Percentiles rank a stretch among this genome's conserved stretches.
These are phyloP conservation scores for Ichneumoninae sp. DNA, from an alignment of 2,888 invertebrate species.

Conservation along the genomic window DNA sequence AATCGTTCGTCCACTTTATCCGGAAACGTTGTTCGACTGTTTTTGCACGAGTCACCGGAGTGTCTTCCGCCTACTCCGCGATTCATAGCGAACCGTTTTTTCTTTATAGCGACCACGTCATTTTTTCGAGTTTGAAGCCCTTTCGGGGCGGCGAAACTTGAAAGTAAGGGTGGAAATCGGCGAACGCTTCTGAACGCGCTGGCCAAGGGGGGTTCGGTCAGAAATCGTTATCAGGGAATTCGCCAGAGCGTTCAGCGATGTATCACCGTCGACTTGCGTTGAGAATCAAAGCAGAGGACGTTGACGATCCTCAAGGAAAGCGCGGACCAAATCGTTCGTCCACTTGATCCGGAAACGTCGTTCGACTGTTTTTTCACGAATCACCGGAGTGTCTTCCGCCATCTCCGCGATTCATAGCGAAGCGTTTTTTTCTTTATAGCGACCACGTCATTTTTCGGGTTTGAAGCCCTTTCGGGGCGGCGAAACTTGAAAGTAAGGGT, in stretches of 20 bases:
- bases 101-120: too few relatives aligned
- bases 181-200: neutral
- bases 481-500: neutral
- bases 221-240: slow-evolving; percentile 16
- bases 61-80: neutral
- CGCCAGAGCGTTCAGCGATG: slow-evolving; percentile 20
- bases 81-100: neutral
- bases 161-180: neutral
- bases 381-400: neutral
- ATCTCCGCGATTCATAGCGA: neutral
- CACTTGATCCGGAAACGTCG: neutral
- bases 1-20: neutral
- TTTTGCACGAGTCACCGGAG: neutral
- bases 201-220: too few relatives aligned
- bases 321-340: neutral
- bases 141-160: neutral
- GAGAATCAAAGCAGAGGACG: neutral
- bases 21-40: neutral
- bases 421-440: too few relatives aligned
- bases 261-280: slow-evolving; percentile 13
- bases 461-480: too few relatives aligned
- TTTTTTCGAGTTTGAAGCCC: neutral
- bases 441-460: too few relatives aligned
- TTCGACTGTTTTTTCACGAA: neutral
- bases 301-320: neutral